phyloP scores from a whole-genome alignment of 37 sponge, comb jelly and placozoan genomes.

The Oscarella lobularis region DNA sequence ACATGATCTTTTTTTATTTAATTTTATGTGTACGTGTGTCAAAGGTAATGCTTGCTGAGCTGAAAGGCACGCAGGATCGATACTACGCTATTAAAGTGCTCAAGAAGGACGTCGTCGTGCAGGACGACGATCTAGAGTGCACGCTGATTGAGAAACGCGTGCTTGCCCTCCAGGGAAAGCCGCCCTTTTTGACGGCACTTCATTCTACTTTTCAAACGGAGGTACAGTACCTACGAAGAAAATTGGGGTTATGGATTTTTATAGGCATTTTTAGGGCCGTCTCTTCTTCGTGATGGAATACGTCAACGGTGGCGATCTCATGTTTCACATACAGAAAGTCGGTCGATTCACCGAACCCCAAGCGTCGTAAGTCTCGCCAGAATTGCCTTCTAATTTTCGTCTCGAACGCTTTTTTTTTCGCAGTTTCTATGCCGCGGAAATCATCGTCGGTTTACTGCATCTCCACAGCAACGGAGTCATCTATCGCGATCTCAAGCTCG shows the following conservation, averaged over 20 bases:
- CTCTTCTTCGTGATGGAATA: constrained; percentile 98
- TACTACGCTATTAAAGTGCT: constrained; percentile 85
- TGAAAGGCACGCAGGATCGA: constrained; percentile 49
- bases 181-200: constrained; percentile 82
- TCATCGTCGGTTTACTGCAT: constrained; percentile 61
- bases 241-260: background rate
- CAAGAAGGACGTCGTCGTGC: constrained; percentile 72
- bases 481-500: constrained; percentile 91
- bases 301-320: constrained; percentile 93
- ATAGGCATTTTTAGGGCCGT: constrained; percentile 38
- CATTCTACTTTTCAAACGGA: constrained; percentile 91
- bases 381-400: background rate
- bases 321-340: constrained; percentile 83
- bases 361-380: background rate
- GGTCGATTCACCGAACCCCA: constrained; percentile 2
- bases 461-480: constrained; percentile 72
- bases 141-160: constrained; percentile 93
- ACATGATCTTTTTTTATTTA: no score
- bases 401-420: background rate
- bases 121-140: constrained; percentile 94
- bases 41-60: constrained; percentile 85
- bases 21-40: background rate
- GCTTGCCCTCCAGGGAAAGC: constrained; percentile 63
- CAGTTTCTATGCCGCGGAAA: constrained; percentile 92
- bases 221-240: constrained; percentile 18